Percentiles rank a stretch among this genome's conserved stretches.
Evolutionary conservation across 2,888 invertebrate genomes (phyloP).

Genomic region (Chrysolina americana): DNA sequence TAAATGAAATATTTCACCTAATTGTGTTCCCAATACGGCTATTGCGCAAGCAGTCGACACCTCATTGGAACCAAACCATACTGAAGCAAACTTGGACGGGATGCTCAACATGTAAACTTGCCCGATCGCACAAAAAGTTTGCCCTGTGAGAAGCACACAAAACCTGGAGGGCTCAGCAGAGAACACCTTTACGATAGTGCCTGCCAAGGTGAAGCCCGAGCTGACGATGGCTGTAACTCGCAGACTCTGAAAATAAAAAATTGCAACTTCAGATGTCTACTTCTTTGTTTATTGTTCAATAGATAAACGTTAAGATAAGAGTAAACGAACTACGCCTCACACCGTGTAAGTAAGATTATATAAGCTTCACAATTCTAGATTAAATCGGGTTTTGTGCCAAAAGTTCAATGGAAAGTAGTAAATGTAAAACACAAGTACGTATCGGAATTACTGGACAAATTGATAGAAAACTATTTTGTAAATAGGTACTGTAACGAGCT

Average conservation of each 20-base stretch:
- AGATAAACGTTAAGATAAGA: too few species aligned
- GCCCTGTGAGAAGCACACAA: conserved; percentile 75
- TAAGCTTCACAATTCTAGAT: too few species aligned
- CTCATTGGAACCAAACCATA: conserved; percentile 93
- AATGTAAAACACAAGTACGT: too few species aligned
- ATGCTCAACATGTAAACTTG: conserved; percentile 79
- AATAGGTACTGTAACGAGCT: too few species aligned
- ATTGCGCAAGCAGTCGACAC: conserved; percentile 95
- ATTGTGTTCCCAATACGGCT: conserved; percentile 97
- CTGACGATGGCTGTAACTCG: conserved; percentile 71
- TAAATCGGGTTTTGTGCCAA: too few species aligned
- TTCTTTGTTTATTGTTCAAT: too few species aligned
- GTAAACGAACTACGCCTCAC: too few species aligned
- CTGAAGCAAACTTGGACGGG: conserved; percentile 79
- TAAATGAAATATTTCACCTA: too few species aligned
- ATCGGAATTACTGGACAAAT: too few species aligned
- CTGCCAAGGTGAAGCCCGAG: conserved; percentile 73
- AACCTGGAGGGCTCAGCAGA: conserved; percentile 75
- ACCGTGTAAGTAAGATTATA: too few species aligned
- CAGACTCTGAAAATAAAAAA: conserved; percentile 70
- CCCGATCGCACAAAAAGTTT: conserved; percentile 72
- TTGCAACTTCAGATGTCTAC: not conserved
- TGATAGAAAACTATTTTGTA: too few species aligned
- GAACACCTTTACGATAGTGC: conserved; percentile 75
- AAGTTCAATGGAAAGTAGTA: too few species aligned